phyloP scores from a whole-genome alignment of 2,888 invertebrate genomes.

The Gisinianus flammeolus region DNA sequence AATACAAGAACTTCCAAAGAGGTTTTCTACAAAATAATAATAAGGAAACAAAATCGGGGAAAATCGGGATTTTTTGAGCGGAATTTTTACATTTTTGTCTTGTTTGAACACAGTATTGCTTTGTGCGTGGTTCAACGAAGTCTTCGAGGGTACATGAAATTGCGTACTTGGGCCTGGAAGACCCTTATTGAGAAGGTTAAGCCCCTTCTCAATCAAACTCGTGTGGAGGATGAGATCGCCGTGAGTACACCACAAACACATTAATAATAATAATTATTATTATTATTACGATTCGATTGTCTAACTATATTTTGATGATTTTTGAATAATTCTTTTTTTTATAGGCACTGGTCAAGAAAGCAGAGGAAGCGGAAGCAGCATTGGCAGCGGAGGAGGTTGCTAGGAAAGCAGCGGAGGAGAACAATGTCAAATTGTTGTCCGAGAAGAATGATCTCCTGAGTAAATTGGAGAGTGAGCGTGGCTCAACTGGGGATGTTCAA shows the following conservation, averaged over 20 bases:
- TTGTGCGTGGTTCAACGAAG: constrained; percentile 99
- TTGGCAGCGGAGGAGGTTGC: constrained; percentile 94
- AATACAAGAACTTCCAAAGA: background rate
- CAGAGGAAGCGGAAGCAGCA: constrained; percentile 91
- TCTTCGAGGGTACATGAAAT: constrained; percentile 97
- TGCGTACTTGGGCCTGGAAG: constrained; percentile 99
- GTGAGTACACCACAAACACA: constrained; percentile 69
- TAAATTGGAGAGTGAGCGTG: constrained; percentile 92
- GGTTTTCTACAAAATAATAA: background rate
- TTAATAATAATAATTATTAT: constrained; percentile 34
- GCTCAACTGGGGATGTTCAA: constrained; percentile 86
- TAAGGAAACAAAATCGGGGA: background rate
- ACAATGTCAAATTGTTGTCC: constrained; percentile 88
- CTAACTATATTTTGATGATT: constrained; percentile 72
- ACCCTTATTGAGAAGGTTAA: constrained; percentile 99
- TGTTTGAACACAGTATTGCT: constrained; percentile 75
- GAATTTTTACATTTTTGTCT: background rate
- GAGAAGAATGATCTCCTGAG: constrained; percentile 91
- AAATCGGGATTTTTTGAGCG: background rate
- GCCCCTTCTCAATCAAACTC: constrained; percentile 97
- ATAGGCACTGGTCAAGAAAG: constrained; percentile 98
- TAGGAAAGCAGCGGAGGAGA: constrained; percentile 94
- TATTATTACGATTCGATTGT: constrained; percentile 62
- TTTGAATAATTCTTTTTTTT: too few relatives aligned
- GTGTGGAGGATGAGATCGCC: constrained; percentile 99